Base-by-base conservation (phyloP, 2,888 invertebrate genomes). In the Hyles lineata region DNA sequence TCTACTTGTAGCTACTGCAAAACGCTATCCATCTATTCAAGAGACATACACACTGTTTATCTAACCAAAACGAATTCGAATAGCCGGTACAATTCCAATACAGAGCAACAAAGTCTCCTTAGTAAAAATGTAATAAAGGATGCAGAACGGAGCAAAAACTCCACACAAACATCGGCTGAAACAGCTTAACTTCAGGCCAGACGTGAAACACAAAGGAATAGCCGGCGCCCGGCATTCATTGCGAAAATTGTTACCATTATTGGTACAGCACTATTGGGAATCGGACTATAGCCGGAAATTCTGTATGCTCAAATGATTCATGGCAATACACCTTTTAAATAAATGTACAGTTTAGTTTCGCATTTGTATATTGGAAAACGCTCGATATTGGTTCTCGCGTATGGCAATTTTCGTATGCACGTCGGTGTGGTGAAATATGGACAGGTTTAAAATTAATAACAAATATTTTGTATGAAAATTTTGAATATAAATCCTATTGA, bases 181-280 rank as follows among this genome's bases (percentile, higher is more conserved):
- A 55, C 55, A n/a, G 55, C 50, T 67, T 23, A 67, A 67, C 50
- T 63, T 63, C 21, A 67, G 21, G 15, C 43, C 21, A 63, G 43
- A 35, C 35, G 15, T 17, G 63, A 21, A 43, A 50, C 67, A 67
- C 50, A 67, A 67, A 67, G 50, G 67, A 67, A 50, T 50, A 67
- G 60, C 25, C 23, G 19, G 55, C 55, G 19, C 19, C 25, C 23
- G 19, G 55, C 55, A 55, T 55, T 15, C 50, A 67, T 25, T 67
- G 67, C 43, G 67, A 50, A 67, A 67, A 67, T 67, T 67, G 43
- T 67, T 67, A 50, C 17, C 17, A 67, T 67, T 67, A 67, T 67
- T 67, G 23, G 43, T 67, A 50, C 50, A 43, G 50, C 17, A 43
- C 67, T 67, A 67, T 67, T 67, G 67, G 67, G 67, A 67, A 67